phyloP scores from a whole-genome alignment of 2,888 invertebrate species.

The Boloria selene region DNA sequence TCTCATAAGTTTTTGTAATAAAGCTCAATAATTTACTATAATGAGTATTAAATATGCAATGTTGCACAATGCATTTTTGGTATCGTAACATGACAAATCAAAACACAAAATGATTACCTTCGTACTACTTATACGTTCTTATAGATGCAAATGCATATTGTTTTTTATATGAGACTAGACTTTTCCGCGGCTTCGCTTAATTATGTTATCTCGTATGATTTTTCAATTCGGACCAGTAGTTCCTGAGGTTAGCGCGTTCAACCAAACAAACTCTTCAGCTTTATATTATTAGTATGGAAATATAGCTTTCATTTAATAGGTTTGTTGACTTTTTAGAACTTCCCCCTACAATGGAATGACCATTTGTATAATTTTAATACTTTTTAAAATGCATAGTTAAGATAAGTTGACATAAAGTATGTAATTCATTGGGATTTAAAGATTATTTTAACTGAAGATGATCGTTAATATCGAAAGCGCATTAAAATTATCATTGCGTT shows the following conservation, averaged over 20 bases:
- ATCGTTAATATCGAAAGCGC: constrained; percentile 16
- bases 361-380: not conserved
- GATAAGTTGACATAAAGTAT: constrained; percentile 11
- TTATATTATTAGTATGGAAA: too few relatives aligned
- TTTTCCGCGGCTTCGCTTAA: too few relatives aligned
- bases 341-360: not conserved
- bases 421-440: constrained; percentile 11
- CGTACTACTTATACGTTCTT: too few relatives aligned
- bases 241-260: too few relatives aligned
- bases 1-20: too few relatives aligned
- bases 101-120: not conserved
- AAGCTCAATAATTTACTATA: not conserved
- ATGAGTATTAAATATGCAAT: not conserved
- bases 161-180: too few relatives aligned
- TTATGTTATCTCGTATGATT: too few relatives aligned
- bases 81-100: not conserved
- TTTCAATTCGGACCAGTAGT: too few relatives aligned
- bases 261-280: too few relatives aligned
- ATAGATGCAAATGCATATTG: too few relatives aligned
- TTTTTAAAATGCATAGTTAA: constrained; percentile 13
- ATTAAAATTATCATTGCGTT: constrained; percentile 20
- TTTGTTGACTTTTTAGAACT: constrained; percentile 10
- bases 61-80: not conserved
- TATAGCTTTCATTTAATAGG: too few relatives aligned
- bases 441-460: constrained; percentile 25